Evolutionary conservation across 2,797 vertebrate species (phyloP), one percentile per base, ranked within the genome.

Genomic region (Micromesistius poutassou): DNA sequence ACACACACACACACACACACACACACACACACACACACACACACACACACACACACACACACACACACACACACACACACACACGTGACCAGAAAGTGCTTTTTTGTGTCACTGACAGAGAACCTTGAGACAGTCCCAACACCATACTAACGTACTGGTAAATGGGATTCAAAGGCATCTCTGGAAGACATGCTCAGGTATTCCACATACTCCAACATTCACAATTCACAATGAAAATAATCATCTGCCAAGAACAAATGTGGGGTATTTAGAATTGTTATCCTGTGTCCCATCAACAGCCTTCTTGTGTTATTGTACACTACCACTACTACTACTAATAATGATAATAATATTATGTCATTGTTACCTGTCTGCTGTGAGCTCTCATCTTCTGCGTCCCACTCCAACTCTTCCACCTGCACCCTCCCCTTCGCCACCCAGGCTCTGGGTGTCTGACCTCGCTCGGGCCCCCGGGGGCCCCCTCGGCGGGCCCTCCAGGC

Each of bases 401-500:
- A 80, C 78, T 85, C 87, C 77, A 74, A 79, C 77, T 84, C 84
- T 30, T 89, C 85, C 68, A 76, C 72, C n/a, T 85, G 87, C 76
- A 81, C 86, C 76, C 84, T 80, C 76, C 87, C 87, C 22, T 77
- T 77, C 74, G 87, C 78, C 73, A 81, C 77, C 90, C 89, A 89
- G 46, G 81, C 71, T 79, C 77, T 77, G 1, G 46, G 72, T 4
- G 55, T n/a, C 78, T 85, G 77, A 71, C 83, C 84, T 66, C 75
- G 85, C 77, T 87, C 82, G 0, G 80, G 79, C 8, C 81, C 83
- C 55, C 31, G 86, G 3, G 84, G 74, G 16, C 82, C 86, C 62
- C 87, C 87, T 73, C 83, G 85, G 71, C 90, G 87, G 0, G 88
- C 88, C 75, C 86, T 90, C 91, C 92, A 93, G 16, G 88, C 90